These are phyloP conservation scores for Galemys pyrenaicus DNA, from an alignment of 2,113 vertebrate genomes.

Conservation along the genomic window DNA sequence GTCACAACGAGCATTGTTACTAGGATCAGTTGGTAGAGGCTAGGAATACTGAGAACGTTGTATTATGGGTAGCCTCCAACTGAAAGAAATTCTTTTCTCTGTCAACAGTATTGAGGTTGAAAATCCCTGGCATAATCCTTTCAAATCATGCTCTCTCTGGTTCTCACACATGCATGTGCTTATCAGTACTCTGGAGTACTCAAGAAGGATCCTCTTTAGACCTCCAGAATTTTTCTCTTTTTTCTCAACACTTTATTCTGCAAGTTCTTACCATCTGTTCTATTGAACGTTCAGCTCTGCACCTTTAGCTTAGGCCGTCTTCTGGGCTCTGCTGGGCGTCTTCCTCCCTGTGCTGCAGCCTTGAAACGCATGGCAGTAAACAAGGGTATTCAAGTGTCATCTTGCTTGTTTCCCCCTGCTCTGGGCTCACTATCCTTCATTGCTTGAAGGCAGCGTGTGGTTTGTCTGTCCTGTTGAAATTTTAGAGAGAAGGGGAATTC, in stretches of 20 bases:
- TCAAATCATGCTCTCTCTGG: neutral
- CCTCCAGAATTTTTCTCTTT: neutral
- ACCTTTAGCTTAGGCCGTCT: neutral
- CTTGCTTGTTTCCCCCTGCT: neutral
- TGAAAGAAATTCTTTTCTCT: neutral
- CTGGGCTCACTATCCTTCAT: neutral
- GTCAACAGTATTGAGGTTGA: neutral
- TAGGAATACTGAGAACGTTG: neutral
- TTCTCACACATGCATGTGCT: neutral
- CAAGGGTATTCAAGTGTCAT: neutral
- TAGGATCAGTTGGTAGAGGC: neutral
- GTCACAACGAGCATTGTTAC: neutral
- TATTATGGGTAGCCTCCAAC: neutral
- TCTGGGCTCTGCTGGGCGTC: neutral
- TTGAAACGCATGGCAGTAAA: neutral
- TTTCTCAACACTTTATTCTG: neutral
- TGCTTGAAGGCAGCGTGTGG: neutral
- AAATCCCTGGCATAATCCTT: neutral
- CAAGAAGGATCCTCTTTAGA: neutral
- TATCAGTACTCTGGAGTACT: neutral
- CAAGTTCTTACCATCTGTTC: neutral
- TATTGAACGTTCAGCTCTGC: neutral
- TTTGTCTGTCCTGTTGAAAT: neutral
- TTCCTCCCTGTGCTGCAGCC: accelerated
- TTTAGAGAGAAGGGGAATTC: neutral